Conservation (phyloP, 2,888 invertebrate species). For the Erebia epiphron region DNA sequence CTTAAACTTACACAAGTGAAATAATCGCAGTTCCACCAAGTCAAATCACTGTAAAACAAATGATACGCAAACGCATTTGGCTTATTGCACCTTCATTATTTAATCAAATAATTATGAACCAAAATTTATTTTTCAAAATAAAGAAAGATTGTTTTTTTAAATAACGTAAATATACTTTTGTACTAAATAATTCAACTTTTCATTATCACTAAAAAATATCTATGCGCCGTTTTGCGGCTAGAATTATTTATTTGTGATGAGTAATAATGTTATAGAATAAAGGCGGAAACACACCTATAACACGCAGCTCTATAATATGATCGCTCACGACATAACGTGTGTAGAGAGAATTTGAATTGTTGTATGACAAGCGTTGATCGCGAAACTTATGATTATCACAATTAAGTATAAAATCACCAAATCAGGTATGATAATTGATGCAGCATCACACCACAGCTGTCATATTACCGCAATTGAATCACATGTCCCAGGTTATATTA, state of each 20-base stretch:
- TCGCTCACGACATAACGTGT: no score
- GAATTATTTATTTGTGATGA: constrained; percentile 56
- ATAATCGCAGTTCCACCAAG: constrained; percentile 28
- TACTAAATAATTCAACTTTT: constrained; percentile 68
- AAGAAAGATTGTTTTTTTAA: constrained; percentile 41
- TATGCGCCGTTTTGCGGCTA: constrained; percentile 27
- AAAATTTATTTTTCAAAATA: constrained; percentile 43
- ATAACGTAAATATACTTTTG: constrained; percentile 60
- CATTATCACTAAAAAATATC: constrained; percentile 27
- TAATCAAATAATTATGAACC: constrained; percentile 45
- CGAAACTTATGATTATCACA: no score
- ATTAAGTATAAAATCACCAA: no score
- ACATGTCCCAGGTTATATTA: background rate
- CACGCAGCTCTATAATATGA: background rate
- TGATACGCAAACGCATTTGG: constrained; percentile 23
- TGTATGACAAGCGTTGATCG: no score
- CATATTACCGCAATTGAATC: no score
- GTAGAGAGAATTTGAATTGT: no score
- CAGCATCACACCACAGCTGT: no score
- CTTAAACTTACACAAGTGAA: constrained; percentile 51
- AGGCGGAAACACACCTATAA: background rate
- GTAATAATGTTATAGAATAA: constrained; percentile 37
- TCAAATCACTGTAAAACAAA: constrained; percentile 31
- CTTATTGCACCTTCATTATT: constrained; percentile 65
- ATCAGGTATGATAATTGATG: no score